Conservation (phyloP, 2,888 invertebrate genomes). For the Brachyptera risi region DNA sequence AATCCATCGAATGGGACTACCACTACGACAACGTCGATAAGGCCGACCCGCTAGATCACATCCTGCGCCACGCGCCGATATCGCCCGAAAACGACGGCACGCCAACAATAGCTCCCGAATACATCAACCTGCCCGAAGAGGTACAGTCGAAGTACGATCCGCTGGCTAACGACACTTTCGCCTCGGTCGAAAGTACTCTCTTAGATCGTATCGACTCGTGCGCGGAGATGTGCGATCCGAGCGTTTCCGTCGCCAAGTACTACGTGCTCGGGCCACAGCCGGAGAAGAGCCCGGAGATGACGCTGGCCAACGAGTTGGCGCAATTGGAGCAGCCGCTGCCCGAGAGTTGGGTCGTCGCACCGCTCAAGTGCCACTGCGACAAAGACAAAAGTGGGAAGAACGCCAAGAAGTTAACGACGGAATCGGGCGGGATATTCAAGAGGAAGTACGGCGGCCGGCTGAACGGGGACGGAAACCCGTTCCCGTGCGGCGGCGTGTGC, state of each 20-base stretch:
- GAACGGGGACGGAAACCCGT: slow-evolving; percentile 28
- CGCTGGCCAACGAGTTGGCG: slow-evolving; percentile 22
- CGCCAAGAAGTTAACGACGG: not conserved
- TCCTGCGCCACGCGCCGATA: no score
- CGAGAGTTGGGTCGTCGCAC: slow-evolving; percentile 13
- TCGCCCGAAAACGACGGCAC: no score
- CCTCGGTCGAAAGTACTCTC: not conserved
- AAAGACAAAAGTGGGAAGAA: not conserved
- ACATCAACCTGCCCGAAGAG: no score
- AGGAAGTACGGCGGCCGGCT: slow-evolving; percentile 21
- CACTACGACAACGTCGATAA: not conserved
- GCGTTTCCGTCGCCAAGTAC: slow-evolving; percentile 31
- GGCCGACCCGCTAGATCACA: no score
- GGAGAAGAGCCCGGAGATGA: not conserved
- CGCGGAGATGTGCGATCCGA: slow-evolving; percentile 22
- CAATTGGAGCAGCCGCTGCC: slow-evolving; percentile 20
- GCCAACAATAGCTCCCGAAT: no score
- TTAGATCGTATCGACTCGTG: not conserved
- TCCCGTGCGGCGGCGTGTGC: slow-evolving; percentile 32
- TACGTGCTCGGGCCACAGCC: slow-evolving; percentile 24
- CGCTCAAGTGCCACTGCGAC: not conserved
- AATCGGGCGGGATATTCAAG: slow-evolving; percentile 8
- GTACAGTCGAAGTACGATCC: not conserved
- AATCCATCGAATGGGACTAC: slow-evolving; percentile 7
- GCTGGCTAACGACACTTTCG: not conserved